Base-by-base conservation (phyloP, 2,888 invertebrate genomes). In the Tribolium freemani region DNA sequence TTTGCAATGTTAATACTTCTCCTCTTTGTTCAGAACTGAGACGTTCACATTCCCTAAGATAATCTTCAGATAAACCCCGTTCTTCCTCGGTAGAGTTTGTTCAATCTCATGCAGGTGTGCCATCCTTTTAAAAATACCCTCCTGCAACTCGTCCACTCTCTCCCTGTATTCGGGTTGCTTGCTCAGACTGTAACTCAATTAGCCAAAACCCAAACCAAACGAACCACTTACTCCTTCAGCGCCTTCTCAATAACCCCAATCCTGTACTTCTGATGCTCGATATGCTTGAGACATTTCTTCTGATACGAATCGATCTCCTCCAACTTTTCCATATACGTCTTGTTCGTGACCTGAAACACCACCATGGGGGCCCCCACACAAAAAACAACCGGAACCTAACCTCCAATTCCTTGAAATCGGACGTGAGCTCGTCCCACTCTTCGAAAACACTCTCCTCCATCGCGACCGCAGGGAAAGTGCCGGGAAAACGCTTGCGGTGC, bases 41-140 rank as follows among this genome's bases (percentile, higher is more conserved):
- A 99, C 97, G 88, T 99, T 98, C 53, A 99, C 97, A 86, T 96
- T 96, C 78, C 99, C 99, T 73, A 99, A 90, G 86, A 99, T 99
- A 83, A 99, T 96, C 87, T 93, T 93, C 79, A 97, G 89, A 86
- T 99, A 99, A 75, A 93, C 89, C 84, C 98, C 97, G 88, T 97
- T 95, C 84, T 94, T 93, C 86, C 96, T 96, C 9, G 99, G 99
- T 80, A 99, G 88, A 13, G 94, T 94, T 83, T 97, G 95, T 85
- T 98, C 97, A 82, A 99, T 95, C 85, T 98, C 97, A 81, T 93
- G 91, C 58, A 98, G 88, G 86, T 96, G 94, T 44, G 93, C 93
- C 87, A 94, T 93, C 79, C 96, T 90, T 83, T 95, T 94, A 80
- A 92, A 88, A 79, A 97, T 92, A 83, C 94, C 93, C 82, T 93